Base-by-base conservation (phyloP, 1,140 invertebrate species). In the Euglossa dilemma region DNA sequence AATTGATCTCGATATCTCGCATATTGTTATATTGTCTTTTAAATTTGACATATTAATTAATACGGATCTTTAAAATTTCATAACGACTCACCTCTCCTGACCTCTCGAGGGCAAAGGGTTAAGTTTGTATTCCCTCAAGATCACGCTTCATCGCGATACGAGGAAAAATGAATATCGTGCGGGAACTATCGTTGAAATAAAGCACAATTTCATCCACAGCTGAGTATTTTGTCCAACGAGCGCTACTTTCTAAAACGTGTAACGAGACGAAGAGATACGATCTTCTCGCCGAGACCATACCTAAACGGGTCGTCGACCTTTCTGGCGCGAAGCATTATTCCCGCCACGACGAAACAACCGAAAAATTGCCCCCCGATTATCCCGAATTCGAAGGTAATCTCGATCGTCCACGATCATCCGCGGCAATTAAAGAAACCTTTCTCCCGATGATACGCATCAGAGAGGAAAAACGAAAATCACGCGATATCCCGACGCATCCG, bases 241-340 rank as follows among this genome's bases (percentile, higher is more conserved):
- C 20, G 12, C 25, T 8, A 59, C 73, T 76, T 76, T 76, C 73
- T 76, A 76, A 63, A 63, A 36, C 25, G 18, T 28, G 43, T 47
- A 47, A 69, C 52, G n/a, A 76, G 23, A 25, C 45, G 28, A 56
- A 50, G 70, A 47, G 73, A 43, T 78, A 78, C 43, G 20, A 78
- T 78, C 50, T 57, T 11, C 52, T 43, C 8, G 36, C 12, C 23
- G 45, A 20, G 36, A 47, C 16, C 28, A 52, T 43, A 36, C 14
- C 59, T 28, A 63, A 71, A 80, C 23, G 28, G 47, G 56, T 71
- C 54, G 59, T 57, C 18, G 69, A 61, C n/a, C 56, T 79, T 71
- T 25, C 23, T 11, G 20, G 11, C 14, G 18, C 9, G 1, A 72
- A 72, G n/a, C 36, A 50, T 45, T 50, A 67, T 23, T 72, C 28